Evolutionary conservation across 2,888 invertebrate genomes (phyloP).

Genomic region (Ametastegia equiseti): DNA sequence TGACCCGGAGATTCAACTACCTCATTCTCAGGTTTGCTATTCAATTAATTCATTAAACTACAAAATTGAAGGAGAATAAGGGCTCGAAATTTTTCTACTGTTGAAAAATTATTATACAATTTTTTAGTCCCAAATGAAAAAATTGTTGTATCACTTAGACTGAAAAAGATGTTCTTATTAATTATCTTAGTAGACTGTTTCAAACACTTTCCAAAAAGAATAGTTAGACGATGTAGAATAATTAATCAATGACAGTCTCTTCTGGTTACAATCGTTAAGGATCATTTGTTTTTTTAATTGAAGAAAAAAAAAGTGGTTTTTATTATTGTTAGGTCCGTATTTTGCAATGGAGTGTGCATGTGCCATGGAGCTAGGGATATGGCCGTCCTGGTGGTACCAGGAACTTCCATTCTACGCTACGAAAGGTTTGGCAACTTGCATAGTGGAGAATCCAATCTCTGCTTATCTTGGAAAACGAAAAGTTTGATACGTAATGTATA

Average conservation of each 20-base stretch:
- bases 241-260: no score
- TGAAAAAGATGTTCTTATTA: no score
- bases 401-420: constrained; percentile 66
- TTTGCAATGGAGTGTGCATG: constrained; percentile 73
- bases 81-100: no score
- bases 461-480: constrained; percentile 59
- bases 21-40: constrained; percentile 4
- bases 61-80: no score
- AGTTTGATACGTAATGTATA: constrained; percentile 4
- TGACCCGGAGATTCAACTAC: constrained; percentile 71
- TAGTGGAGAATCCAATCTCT: constrained; percentile 66
- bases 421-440: constrained; percentile 61
- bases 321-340: constrained; percentile 53
- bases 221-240: no score
- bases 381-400: constrained; percentile 62
- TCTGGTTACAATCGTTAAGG: no score
- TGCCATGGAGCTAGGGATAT: constrained; percentile 71
- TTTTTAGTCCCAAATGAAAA: no score
- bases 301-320: background rate
- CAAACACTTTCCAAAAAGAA: no score
- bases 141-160: no score
- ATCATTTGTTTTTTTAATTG: no score
- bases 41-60: background rate
- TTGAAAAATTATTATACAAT: no score
- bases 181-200: no score